These are phyloP conservation scores for Babyrousa celebensis DNA, from an alignment of 2,797 vertebrate genomes.

Conservation along the genomic window DNA sequence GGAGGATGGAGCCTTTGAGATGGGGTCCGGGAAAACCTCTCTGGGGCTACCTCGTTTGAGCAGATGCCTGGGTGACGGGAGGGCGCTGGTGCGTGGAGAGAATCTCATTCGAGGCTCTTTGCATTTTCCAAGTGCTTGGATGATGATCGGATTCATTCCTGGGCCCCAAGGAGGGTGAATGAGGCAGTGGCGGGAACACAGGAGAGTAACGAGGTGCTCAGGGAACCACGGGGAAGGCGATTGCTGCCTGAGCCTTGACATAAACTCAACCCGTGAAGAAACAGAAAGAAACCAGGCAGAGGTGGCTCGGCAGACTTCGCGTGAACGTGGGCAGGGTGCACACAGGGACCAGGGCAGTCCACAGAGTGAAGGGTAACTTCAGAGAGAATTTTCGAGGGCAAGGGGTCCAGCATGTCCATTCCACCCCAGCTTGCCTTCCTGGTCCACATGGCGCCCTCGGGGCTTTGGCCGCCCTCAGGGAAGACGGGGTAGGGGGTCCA, in stretches of 20 bases:
- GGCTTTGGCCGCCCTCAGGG: neutral
- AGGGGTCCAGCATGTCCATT: neutral
- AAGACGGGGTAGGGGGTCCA: neutral
- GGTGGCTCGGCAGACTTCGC: neutral
- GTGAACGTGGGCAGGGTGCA: neutral
- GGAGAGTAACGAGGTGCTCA: rapidly evolving
- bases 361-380: neutral
- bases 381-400: neutral
- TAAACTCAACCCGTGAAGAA: neutral
- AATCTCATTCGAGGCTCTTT: neutral
- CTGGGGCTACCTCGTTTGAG: neutral
- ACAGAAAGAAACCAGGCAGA: neutral
- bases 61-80: neutral
- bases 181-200: neutral
- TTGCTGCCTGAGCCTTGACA: neutral
- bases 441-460: rapidly evolving
- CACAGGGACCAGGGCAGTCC: neutral
- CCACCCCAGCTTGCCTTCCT: neutral
- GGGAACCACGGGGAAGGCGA: neutral
- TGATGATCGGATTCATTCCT: conserved; percentile 3
- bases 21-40: neutral
- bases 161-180: neutral
- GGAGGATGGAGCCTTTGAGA: neutral
- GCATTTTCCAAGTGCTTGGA: neutral
- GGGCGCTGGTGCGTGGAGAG: neutral